Conservation (phyloP, 2,888 invertebrate genomes). For the Dolomedes plantarius region DNA sequence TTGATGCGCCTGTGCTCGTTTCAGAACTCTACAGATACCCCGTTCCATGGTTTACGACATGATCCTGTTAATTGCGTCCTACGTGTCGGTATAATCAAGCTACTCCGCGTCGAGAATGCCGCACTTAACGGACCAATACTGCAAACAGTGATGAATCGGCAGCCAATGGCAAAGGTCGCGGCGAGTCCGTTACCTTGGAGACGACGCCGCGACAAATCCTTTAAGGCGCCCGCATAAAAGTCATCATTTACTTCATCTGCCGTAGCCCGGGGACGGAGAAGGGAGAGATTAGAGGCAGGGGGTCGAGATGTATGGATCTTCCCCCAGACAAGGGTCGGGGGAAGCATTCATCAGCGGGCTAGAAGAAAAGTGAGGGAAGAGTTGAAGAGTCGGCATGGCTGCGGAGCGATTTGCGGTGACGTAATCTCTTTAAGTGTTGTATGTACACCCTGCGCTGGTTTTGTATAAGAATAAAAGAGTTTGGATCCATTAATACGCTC, state of each 20-base stretch:
- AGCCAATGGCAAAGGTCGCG: background rate
- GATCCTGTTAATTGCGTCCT: too few species aligned
- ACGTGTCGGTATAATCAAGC: too few species aligned
- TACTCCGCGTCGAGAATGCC: too few species aligned
- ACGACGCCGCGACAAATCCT: background rate
- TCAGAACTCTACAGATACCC: too few species aligned
- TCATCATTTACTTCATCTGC: slow-evolving; percentile 9
- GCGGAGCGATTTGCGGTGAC: background rate
- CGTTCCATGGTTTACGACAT: too few species aligned
- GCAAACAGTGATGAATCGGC: background rate
- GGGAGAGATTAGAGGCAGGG: background rate
- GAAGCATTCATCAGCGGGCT: background rate
- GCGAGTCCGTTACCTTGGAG: background rate
- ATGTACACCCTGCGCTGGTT: background rate
- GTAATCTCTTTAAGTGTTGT: background rate
- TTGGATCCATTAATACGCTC: background rate
- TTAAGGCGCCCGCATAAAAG: slow-evolving; percentile 6
- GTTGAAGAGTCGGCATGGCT: background rate
- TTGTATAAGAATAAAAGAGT: background rate
- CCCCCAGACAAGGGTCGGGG: background rate
- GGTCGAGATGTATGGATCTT: slow-evolving; percentile 9
- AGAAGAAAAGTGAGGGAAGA: slow-evolving; percentile 8
- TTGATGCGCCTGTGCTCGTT: too few species aligned
- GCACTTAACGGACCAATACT: too few species aligned
- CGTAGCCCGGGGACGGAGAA: background rate